phyloP scores from a whole-genome alignment of 1,140 invertebrate species.

The Bombyx mandarina region DNA sequence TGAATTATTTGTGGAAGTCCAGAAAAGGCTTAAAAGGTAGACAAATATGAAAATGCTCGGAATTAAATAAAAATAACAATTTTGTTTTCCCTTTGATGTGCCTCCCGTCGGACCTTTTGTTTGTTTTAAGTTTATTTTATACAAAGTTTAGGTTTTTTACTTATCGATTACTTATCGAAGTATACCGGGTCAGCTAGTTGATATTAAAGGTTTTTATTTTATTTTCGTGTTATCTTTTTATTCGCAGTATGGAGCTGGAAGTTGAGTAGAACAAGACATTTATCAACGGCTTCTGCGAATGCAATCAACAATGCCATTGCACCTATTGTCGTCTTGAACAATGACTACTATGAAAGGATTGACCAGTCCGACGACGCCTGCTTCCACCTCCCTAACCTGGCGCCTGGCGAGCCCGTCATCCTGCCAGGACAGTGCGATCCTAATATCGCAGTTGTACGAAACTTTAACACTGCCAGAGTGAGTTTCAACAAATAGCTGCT shows the following conservation, averaged over 20 bases:
- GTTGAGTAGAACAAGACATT: constrained; percentile 29
- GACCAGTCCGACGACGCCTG: constrained; percentile 37
- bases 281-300: constrained; percentile 15
- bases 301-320: constrained; percentile 31
- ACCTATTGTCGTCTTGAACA: constrained; percentile 26
- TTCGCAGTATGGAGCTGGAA: constrained; percentile 52
- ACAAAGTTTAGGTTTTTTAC: too few relatives aligned
- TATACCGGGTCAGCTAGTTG: too few relatives aligned
- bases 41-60: too few relatives aligned
- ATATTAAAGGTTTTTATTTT: too few relatives aligned
- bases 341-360: constrained; percentile 32
- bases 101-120: too few relatives aligned
- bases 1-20: too few relatives aligned
- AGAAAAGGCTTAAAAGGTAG: too few relatives aligned
- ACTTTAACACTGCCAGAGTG: constrained; percentile 31
- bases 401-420: constrained; percentile 24
- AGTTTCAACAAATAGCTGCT: constrained; percentile 2
- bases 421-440: constrained; percentile 38
- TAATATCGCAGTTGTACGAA: constrained; percentile 25
- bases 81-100: too few relatives aligned
- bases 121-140: too few relatives aligned
- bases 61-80: too few relatives aligned
- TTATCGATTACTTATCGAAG: too few relatives aligned
- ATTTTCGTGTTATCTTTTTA: not conserved
- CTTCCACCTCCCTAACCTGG: constrained; percentile 37